These are phyloP conservation scores for Gymnoscopelus microlampas DNA, from an alignment of 2,797 vertebrate genomes.

Conservation along the genomic window DNA sequence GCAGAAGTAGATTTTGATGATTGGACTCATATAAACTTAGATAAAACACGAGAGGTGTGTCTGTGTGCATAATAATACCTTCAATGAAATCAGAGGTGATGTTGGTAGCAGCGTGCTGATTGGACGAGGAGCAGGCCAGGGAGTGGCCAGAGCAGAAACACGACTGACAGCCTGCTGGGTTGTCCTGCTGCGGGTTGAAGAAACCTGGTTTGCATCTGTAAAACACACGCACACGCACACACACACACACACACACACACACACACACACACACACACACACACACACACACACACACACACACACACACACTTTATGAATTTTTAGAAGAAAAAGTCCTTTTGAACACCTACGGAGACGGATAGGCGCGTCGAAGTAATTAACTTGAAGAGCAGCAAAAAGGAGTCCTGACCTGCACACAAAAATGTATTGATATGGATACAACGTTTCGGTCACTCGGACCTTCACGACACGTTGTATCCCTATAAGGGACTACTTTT, in stretches of 20 bases:
- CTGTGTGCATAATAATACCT: conserved; percentile 74
- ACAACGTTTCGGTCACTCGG: too few relatives aligned
- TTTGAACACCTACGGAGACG: too few relatives aligned
- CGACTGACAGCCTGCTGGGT: conserved; percentile 83
- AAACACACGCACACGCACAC: not conserved
- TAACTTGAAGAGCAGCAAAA: too few relatives aligned
- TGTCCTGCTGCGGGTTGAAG: conserved; percentile 85
- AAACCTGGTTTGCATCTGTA: conserved; percentile 90
- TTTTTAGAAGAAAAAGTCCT: too few relatives aligned
- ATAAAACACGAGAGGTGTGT: not conserved
- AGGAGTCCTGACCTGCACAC: too few relatives aligned
- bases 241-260: conserved; percentile 40
- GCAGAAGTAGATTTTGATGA: too few relatives aligned
- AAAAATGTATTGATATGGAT: too few relatives aligned
- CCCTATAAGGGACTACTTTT: too few relatives aligned
- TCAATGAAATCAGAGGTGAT: conserved; percentile 83
- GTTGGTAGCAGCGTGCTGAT: conserved; percentile 70
- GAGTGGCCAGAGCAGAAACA: conserved; percentile 96
- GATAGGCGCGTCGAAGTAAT: too few relatives aligned
- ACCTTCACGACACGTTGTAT: too few relatives aligned
- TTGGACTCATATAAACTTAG: not conserved
- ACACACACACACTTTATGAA: conserved; percentile 13
- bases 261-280: conserved; percentile 37
- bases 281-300: conserved; percentile 36
- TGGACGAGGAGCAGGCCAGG: conserved; percentile 79